Conservation (phyloP, 2,888 invertebrate genomes). For the Rhopalosiphum nymphaeae region DNA sequence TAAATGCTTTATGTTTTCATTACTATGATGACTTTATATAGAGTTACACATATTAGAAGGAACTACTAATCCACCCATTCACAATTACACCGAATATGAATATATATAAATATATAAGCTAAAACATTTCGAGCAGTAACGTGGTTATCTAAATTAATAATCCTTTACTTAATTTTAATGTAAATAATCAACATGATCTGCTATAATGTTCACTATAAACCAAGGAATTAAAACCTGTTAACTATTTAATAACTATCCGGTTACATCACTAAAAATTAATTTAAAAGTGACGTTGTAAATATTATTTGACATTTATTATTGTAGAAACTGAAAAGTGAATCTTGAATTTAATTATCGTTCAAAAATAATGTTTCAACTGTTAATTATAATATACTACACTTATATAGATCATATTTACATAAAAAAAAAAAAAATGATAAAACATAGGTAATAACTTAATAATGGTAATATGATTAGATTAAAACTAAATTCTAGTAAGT, state of each 20-base stretch:
- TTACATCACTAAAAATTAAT: neutral
- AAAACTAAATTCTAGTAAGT: neutral
- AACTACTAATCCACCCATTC: neutral
- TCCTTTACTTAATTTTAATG: neutral
- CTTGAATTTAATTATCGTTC: neutral
- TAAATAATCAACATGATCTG: neutral
- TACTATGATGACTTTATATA: neutral
- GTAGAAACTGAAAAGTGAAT: neutral
- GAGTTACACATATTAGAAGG: neutral
- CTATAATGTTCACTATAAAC: neutral
- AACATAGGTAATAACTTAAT: neutral
- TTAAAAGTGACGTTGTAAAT: neutral
- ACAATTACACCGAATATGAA: neutral
- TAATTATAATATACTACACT: neutral
- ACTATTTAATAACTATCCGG: neutral
- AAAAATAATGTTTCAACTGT: neutral
- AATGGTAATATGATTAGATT: neutral
- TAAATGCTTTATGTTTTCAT: neutral
- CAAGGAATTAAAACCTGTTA: neutral
- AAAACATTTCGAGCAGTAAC: neutral
- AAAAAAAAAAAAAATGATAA: neutral
- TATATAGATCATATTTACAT: neutral
- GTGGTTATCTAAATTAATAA: neutral
- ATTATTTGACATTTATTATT: neutral
- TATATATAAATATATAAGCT: neutral